Conservation (phyloP, 2,113 vertebrate species). For the human region DNA sequence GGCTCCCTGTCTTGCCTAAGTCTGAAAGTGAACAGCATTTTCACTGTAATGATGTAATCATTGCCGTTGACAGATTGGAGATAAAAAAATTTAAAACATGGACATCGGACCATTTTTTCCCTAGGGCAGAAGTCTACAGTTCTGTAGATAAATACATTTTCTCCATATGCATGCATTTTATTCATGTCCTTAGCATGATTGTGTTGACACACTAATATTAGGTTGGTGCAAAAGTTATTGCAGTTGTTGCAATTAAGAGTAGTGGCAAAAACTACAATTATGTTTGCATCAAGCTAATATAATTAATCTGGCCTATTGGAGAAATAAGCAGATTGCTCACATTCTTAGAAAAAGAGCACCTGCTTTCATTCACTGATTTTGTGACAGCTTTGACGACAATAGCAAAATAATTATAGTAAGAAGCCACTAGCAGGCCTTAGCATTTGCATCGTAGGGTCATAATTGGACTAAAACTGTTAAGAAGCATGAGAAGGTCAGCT, state of each 20-base stretch:
- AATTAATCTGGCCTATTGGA: slow-evolving; percentile 13
- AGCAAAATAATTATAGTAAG: slow-evolving; percentile 40
- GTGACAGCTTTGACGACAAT: background rate
- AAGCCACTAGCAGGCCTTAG: background rate
- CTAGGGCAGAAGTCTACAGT: background rate
- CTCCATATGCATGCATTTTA: background rate
- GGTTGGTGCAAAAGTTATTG: too few relatives aligned
- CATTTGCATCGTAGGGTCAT: background rate
- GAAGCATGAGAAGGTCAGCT: slow-evolving; percentile 2
- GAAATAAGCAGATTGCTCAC: slow-evolving; percentile 21
- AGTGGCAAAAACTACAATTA: too few relatives aligned
- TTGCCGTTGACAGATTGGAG: background rate
- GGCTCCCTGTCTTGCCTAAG: background rate
- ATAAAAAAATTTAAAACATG: background rate
- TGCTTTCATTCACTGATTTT: background rate
- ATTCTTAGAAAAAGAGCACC: background rate
- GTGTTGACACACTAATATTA: background rate
- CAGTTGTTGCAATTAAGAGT: too few relatives aligned
- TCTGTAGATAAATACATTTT: background rate
- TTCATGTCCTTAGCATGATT: background rate
- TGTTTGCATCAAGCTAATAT: background rate
- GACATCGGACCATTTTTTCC: background rate
- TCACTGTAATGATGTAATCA: background rate
- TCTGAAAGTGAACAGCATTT: background rate
- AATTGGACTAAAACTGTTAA: slow-evolving; percentile 25